These are phyloP conservation scores for Ectropis crepuscularia DNA, from an alignment of 2,888 invertebrate species.

Conservation along the genomic window DNA sequence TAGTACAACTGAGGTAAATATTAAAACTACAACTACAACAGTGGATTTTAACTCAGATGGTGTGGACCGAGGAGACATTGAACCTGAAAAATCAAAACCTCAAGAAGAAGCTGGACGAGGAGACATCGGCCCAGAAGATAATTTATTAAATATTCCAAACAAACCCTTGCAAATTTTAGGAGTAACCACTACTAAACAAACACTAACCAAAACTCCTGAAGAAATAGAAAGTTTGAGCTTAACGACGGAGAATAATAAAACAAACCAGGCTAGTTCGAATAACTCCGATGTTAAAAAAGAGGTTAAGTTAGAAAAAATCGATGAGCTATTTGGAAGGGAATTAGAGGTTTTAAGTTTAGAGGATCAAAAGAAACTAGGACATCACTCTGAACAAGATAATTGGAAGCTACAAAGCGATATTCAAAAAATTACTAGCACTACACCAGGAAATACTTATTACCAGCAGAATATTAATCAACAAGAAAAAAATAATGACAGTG, in stretches of 20 bases:
- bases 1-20: constrained; percentile 21
- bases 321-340: constrained; percentile 15
- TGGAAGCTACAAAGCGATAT: constrained; percentile 11
- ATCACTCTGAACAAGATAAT: constrained; percentile 21
- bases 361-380: constrained; percentile 29
- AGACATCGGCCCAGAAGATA: constrained; percentile 52
- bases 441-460: constrained; percentile 21
- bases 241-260: constrained; percentile 34
- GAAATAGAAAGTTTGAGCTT: constrained; percentile 35
- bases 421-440: constrained; percentile 15
- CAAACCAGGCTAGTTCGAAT: constrained; percentile 4
- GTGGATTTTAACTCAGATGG: constrained; percentile 38
- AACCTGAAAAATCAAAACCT: constrained; percentile 19
- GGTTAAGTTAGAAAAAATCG: constrained; percentile 4
- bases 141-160: neutral
- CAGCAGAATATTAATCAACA: constrained; percentile 30
- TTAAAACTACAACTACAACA: constrained; percentile 20
- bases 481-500: constrained; percentile 1
- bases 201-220: constrained; percentile 31
- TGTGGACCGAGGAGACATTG: constrained; percentile 52
- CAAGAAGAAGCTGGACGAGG: constrained; percentile 50
- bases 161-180: constrained; percentile 18
- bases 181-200: constrained; percentile 22
- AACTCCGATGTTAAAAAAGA: constrained; percentile 1
- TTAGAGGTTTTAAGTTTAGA: constrained; percentile 36